phyloP scores from a whole-genome alignment of 2,797 vertebrate species.

The Naso thynnoides region DNA sequence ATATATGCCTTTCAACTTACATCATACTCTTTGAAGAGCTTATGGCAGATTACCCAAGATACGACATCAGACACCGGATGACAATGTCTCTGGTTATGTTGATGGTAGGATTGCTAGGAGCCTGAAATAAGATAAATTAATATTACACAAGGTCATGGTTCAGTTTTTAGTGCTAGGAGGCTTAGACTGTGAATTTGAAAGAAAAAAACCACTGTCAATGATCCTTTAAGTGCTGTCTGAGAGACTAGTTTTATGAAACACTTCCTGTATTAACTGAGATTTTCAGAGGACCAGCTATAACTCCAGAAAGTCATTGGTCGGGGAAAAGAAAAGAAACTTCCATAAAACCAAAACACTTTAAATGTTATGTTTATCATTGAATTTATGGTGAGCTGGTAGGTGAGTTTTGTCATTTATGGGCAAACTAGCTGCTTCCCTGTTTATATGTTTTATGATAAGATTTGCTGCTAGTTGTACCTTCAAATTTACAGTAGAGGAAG shows the following conservation, averaged over 20 bases:
- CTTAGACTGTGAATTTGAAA: not conserved
- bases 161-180: not conserved
- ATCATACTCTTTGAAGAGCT: slow-evolving; percentile 9
- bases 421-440: too few relatives aligned
- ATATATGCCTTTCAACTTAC: not conserved
- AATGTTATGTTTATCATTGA: too few relatives aligned
- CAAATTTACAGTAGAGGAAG: too few relatives aligned
- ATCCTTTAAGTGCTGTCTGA: not conserved
- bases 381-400: too few relatives aligned
- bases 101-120: slow-evolving; percentile 44
- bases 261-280: not conserved
- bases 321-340: too few relatives aligned
- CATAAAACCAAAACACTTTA: too few relatives aligned
- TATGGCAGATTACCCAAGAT: slow-evolving; percentile 17
- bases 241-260: not conserved
- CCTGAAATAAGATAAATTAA: slow-evolving; percentile 29
- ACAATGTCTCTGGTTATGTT: slow-evolving; percentile 42
- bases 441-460: too few relatives aligned
- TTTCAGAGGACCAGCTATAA: too few relatives aligned
- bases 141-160: not conserved
- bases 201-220: not conserved
- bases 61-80: slow-evolving; percentile 6
- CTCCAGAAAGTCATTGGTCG: too few relatives aligned
- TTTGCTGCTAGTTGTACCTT: too few relatives aligned
- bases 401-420: too few relatives aligned